Evolutionary conservation across 30 jellyfish, hydroid and myxozoan species (phyloP), one percentile per base, ranked within the genome.

Genomic region (Aurelia sp.): DNA sequence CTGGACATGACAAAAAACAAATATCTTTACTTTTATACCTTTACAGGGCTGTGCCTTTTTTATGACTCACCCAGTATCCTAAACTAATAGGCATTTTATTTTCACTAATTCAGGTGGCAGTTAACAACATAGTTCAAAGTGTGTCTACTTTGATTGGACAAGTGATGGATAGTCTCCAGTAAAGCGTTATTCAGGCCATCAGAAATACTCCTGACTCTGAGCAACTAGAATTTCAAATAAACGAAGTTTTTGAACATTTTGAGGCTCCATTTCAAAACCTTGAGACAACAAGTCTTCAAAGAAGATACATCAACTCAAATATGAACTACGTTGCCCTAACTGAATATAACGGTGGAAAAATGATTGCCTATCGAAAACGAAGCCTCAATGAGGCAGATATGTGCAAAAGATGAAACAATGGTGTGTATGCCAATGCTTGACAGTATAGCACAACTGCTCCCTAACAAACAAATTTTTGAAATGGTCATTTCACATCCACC

Each of bases 401-500:
- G 66, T 57, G 66, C 3, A 65, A 33, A 21, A 21, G 52, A 24
- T 65, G 76, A 65, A 16, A 65, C 40, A 15, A 65, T 65, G 76
- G 52, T 65, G 19, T 65, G 8, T 22, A 65, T 65, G 4, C 76
- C 76, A 21, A 65, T 65, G 3, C 76, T 65, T 65, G 76, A 65
- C 19, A 33, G 52, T 21, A 21, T 65, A 15, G 76, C 3, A 62
- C 76, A 65, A 33, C 47, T 65, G 40, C 76, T 65, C 5, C 8
- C 76, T 15, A 65, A 65, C 40, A 2, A 22, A 33, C 3, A 8
- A 65, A 65, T 65, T 33, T 65, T 13, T 65, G 47, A 24, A 17
- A 65, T 65, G 27, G 8, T 65, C 8, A 13, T 33, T 13, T 21
- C 47, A 65, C 76, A 17, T 3, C 66, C 66, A 57, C 66, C 6